These are phyloP conservation scores for Micronycteris hirsuta DNA, from an alignment of 2,113 vertebrate genomes.

Conservation along the genomic window DNA sequence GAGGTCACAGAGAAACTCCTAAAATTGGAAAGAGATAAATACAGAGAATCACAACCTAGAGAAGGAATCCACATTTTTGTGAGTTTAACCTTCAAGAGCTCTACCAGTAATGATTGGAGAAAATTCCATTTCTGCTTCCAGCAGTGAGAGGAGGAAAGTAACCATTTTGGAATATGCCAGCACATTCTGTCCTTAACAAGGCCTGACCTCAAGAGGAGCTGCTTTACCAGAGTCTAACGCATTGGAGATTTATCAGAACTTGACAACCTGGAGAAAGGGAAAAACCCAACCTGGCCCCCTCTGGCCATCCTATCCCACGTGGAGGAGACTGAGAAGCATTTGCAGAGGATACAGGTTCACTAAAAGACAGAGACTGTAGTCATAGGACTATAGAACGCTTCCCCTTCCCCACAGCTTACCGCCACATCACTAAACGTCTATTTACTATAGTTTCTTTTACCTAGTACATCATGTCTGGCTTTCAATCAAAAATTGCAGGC, in stretches of 20 bases:
- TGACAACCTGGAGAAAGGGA: not conserved
- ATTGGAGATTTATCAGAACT: not conserved
- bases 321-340: not conserved
- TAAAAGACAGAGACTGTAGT: not conserved
- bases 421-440: not conserved
- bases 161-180: too few species aligned
- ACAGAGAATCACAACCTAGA: not conserved
- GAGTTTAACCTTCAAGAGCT: not conserved
- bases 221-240: too few species aligned
- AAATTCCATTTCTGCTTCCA: not conserved
- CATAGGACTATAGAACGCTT: not conserved
- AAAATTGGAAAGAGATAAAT: not conserved
- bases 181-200: too few species aligned
- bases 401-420: not conserved
- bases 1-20: not conserved
- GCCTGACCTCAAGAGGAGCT: too few species aligned
- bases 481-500: not conserved
- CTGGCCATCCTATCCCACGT: not conserved
- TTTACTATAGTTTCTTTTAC: not conserved
- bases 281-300: not conserved
- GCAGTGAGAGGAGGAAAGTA: too few species aligned
- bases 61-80: not conserved
- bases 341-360: not conserved
- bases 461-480: not conserved
- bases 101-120: not conserved